Base-by-base conservation (phyloP, 2,113 vertebrate genomes). In the Lasiurus cinereus region DNA sequence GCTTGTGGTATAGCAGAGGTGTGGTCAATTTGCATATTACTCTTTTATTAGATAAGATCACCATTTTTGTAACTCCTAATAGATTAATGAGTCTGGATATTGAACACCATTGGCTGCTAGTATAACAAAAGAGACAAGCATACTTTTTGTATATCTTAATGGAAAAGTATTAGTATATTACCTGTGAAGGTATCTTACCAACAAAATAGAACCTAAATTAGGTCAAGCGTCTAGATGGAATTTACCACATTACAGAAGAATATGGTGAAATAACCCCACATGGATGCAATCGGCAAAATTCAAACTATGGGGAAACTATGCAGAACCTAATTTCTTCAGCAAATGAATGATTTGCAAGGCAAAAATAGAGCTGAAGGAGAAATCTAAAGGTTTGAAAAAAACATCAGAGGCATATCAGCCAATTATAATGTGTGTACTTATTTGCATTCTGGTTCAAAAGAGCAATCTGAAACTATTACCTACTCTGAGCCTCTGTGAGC, bases 141-240 rank as follows among this genome's bases (percentile, higher is more conserved):
- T 14, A 87, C 8, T 56, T 69, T 33, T 66, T 39, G 59, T 72
- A 64, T 8, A 21, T 66, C 56, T 27, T 79, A 33, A 31, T 79
- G 12, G 12, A 79, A 85, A n/a, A 80, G 19, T 43, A 54, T 6
- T 54, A 18, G 52, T 54, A 54, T 46, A 67, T 29, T 22, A 82
- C 66, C 16, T 72, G 56, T 86, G 66, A 83, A 83, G 62, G 70
- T 76, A 4, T 52, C 54, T 59, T 82, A 22, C 18, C 46, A 56
- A 66, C 12, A 82, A 67, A 97, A 52, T 56, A 69, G 70, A 92
- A 83, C 39, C n/a, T 78, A 64, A 94, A 91, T 87, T 56, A 72
- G 21, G 78, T 91, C 52, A 91, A 88, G 52, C 14, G 29, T 85
- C n/a, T 84, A 73, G 3, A 79, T 67, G 18, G 43, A 70, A 27